phyloP scores from a whole-genome alignment of 2,888 invertebrate species.

The Leucania comma region DNA sequence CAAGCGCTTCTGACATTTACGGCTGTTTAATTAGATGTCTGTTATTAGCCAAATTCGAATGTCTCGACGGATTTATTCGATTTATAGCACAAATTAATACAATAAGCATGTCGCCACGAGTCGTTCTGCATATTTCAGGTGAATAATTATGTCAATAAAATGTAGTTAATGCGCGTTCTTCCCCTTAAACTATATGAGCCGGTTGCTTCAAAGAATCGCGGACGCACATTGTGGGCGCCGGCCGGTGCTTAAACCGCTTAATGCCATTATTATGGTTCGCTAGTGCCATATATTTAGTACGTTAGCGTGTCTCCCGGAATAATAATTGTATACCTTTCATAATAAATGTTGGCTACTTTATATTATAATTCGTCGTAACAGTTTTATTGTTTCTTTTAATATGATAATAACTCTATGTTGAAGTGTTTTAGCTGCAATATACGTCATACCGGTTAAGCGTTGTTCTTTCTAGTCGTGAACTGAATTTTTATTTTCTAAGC shows the following conservation, averaged over 20 bases:
- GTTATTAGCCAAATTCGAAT: not conserved
- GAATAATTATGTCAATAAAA: constrained; percentile 51
- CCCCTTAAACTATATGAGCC: constrained; percentile 47
- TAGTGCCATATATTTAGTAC: constrained; percentile 51
- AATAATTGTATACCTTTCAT: constrained; percentile 59
- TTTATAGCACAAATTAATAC: constrained; percentile 15
- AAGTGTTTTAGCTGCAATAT: constrained; percentile 17
- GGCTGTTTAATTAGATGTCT: not conserved
- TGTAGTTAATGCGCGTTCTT: constrained; percentile 44
- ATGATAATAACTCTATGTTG: constrained; percentile 39
- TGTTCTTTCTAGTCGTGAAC: constrained; percentile 7
- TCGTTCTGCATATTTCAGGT: constrained; percentile 35
- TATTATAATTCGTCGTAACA: constrained; percentile 52
- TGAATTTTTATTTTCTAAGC: not conserved
- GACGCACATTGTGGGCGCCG: constrained; percentile 62
- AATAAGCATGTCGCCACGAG: constrained; percentile 1
- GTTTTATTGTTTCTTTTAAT: constrained; percentile 51
- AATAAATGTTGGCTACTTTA: constrained; percentile 50
- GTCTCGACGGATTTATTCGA: not conserved
- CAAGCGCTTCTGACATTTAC: not conserved
- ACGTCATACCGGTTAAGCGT: too few relatives aligned
- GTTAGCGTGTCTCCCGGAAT: constrained; percentile 59
- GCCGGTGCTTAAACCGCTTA: constrained; percentile 50
- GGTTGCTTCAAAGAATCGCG: constrained; percentile 55
- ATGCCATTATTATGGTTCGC: constrained; percentile 52